Percentiles rank a stretch among this genome's conserved stretches.
These are phyloP conservation scores for Ivindomyrus marchei DNA, from an alignment of 2,113 vertebrate genomes.

Conservation along the genomic window DNA sequence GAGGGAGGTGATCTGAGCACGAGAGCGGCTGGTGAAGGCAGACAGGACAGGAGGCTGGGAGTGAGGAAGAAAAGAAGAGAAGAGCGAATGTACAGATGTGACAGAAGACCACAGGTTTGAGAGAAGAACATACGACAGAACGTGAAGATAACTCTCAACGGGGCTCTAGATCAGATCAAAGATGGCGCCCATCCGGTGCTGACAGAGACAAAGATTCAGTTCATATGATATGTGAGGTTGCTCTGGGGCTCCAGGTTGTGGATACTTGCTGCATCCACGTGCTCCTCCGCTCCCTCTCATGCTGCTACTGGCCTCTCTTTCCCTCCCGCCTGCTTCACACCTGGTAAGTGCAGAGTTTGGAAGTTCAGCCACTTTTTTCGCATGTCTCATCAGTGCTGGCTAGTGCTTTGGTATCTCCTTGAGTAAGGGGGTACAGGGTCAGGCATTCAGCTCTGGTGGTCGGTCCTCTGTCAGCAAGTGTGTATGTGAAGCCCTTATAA, in stretches of 20 bases:
- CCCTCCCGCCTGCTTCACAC: neutral
- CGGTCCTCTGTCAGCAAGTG: too few species aligned
- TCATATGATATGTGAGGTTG: neutral
- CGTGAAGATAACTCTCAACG: neutral
- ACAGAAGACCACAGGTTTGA: neutral
- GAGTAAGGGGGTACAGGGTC: neutral
- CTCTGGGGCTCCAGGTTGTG: neutral
- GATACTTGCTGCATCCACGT: neutral
- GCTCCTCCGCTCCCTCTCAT: neutral
- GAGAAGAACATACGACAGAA: neutral
- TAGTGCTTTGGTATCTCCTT: neutral
- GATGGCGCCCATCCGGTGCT: neutral
- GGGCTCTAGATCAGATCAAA: neutral
- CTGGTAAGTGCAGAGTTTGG: neutral
- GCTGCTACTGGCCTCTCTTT: neutral
- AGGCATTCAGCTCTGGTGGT: neutral
- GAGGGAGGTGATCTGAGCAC: neutral
- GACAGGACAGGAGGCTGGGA: neutral
- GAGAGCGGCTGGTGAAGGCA: neutral
- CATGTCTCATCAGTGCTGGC: neutral
- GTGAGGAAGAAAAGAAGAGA: neutral
- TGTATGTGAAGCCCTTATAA: too few species aligned
- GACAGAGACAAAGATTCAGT: neutral
- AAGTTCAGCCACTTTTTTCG: neutral
- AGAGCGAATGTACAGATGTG: neutral